Evolutionary conservation across 2,797 vertebrate species (phyloP), one percentile per base, ranked within the genome.

Genomic region (Fratercula arctica): DNA sequence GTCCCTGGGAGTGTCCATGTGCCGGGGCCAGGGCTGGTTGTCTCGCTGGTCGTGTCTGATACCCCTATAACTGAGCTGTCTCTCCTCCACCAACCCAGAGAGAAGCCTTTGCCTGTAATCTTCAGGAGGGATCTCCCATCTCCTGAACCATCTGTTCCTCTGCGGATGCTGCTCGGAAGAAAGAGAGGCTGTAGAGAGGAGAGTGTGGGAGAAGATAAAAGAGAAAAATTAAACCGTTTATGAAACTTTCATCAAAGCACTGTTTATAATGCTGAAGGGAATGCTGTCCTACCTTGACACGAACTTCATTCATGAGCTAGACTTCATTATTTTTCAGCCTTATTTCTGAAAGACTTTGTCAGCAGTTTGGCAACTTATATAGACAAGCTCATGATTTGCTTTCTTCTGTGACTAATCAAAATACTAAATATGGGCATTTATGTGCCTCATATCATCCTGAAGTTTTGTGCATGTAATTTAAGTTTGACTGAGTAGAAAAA

Each of bases 241-340:
- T 96, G 93, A 96, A 97, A 95, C 51, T 93, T 96, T 93, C 87
- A 96, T 97, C 96, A 96, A 94, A 96, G 85, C 9, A 1, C 74
- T 89, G 89, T 81, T 92, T 56, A 29, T 29, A 48, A 16, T 74
- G 90, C 94, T 59, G 90, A 29, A 6, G 87, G 89, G 73, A 63
- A 25, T 5, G 48, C 90, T 85, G 73, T 6, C 89, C 79, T 67
- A 85, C 90, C 96, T 95, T 56, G 81, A 73, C 89, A 85, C 93
- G 70, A 86, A 56, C 95, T 87, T 60, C 93, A 81, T 93, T 95
- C 95, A 84, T 5, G 76, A 94, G 41, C 59, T 21, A 61, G 4
- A 16, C 59, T 82, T 60, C 87, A 0, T 85, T 85, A 77, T 75
- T 69, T 76, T 24, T 31, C 70, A 35, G 63, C 3, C 3, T 68